These are phyloP conservation scores for Dysmachus trigonus DNA, from an alignment of 2,888 invertebrate species.

Conservation along the genomic window DNA sequence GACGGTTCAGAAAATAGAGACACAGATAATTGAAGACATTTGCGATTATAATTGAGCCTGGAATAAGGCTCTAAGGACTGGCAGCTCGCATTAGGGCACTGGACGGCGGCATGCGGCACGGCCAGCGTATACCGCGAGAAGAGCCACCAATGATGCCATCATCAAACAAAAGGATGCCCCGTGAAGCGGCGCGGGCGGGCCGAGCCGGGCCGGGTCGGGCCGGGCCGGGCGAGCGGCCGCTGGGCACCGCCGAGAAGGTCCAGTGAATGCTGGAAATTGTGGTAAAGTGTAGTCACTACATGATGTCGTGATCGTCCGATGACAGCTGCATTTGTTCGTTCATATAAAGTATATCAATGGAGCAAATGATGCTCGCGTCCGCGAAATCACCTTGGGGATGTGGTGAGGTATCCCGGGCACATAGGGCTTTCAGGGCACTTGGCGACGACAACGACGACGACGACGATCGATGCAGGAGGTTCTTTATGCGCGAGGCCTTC, in stretches of 20 bases:
- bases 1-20: conserved; percentile 39
- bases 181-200: background rate
- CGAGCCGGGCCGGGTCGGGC: too few species aligned
- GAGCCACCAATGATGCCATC: conserved; percentile 41
- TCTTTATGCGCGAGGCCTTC: conserved; percentile 34
- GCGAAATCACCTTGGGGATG: conserved; percentile 26
- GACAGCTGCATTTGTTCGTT: conserved; percentile 38
- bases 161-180: conserved; percentile 16
- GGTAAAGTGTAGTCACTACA: conserved; percentile 36
- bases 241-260: background rate
- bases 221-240: background rate
- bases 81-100: background rate
- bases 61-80: conserved; percentile 27
- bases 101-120: too few species aligned
- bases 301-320: conserved; percentile 38
- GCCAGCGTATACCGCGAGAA: background rate
- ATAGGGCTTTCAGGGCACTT: background rate
- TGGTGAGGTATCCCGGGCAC: background rate
- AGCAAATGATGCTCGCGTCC: conserved; percentile 26
- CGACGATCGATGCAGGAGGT: background rate
- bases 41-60: conserved; percentile 38
- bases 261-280: conserved; percentile 24
- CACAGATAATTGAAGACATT: conserved; percentile 43
- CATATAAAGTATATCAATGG: conserved; percentile 41
- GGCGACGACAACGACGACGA: background rate